Conservation (phyloP, 2,888 invertebrate species). For the Drosophila pullipes region DNA sequence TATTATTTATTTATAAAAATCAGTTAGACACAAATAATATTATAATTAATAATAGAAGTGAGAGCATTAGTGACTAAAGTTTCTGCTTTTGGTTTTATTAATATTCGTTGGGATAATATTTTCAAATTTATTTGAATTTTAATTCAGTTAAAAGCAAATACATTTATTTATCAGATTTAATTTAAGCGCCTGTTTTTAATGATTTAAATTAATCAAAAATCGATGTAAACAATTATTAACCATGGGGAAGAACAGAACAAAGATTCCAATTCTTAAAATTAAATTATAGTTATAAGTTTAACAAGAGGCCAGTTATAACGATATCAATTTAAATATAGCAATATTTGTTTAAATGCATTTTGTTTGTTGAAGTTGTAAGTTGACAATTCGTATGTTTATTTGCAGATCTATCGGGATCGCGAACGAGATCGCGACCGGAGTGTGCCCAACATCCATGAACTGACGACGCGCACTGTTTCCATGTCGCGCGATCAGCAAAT, state of each 20-base stretch:
- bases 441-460: slow-evolving; percentile 90
- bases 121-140: too few relatives aligned
- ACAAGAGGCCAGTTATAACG: background rate
- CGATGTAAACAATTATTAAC: background rate
- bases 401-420: slow-evolving; percentile 87
- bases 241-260: too few relatives aligned
- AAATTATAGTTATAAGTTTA: too few relatives aligned
- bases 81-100: background rate
- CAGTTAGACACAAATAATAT: background rate
- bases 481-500: slow-evolving; percentile 93
- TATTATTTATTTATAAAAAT: background rate
- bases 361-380: background rate
- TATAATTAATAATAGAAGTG: background rate
- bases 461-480: slow-evolving; percentile 93
- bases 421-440: slow-evolving; percentile 87
- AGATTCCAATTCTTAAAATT: too few relatives aligned
- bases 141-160: background rate
- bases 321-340: background rate
- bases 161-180: background rate
- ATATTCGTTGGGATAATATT: background rate
- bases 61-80: too few relatives aligned
- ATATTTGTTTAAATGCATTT: background rate
- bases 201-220: background rate
- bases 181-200: too few relatives aligned
- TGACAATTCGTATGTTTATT: background rate